These are phyloP conservation scores for Tenrec ecaudatus DNA, from an alignment of 2,113 vertebrate species.

Conservation along the genomic window DNA sequence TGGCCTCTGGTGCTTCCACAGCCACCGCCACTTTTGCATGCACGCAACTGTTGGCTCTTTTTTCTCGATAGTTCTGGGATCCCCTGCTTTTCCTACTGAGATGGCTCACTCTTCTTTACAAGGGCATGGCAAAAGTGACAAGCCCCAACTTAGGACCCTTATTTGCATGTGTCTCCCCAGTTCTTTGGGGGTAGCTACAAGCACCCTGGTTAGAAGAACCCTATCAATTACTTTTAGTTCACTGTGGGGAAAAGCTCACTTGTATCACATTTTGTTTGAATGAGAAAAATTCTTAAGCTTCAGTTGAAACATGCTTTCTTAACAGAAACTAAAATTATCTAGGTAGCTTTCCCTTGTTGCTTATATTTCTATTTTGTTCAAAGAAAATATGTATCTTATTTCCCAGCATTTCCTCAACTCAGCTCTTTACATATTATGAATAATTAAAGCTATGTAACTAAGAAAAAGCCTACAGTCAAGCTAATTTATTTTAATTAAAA, in stretches of 20 bases:
- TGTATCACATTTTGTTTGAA: neutral
- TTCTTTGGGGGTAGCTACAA: too few relatives aligned
- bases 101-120: too few relatives aligned
- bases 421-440: conserved; percentile 75
- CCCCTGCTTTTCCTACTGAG: too few relatives aligned
- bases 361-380: conserved; percentile 47
- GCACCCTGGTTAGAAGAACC: too few relatives aligned
- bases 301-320: conserved; percentile 20
- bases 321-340: neutral
- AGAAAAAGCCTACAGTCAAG: conserved; percentile 64
- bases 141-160: too few relatives aligned
- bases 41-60: too few relatives aligned
- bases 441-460: conserved; percentile 75
- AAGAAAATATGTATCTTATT: conserved; percentile 48
- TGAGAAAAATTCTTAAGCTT: neutral
- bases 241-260: neutral
- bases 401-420: conserved; percentile 51
- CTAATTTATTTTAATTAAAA: conserved; percentile 80
- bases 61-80: too few relatives aligned
- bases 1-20: too few relatives aligned
- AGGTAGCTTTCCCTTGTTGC: neutral
- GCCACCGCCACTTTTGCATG: too few relatives aligned
- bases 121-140: too few relatives aligned
- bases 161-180: too few relatives aligned
- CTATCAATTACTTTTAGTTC: too few relatives aligned